Evolutionary conservation across 2,797 vertebrate genomes (phyloP), one percentile per base, ranked within the genome.

Genomic region (Acanthurus tractus): DNA sequence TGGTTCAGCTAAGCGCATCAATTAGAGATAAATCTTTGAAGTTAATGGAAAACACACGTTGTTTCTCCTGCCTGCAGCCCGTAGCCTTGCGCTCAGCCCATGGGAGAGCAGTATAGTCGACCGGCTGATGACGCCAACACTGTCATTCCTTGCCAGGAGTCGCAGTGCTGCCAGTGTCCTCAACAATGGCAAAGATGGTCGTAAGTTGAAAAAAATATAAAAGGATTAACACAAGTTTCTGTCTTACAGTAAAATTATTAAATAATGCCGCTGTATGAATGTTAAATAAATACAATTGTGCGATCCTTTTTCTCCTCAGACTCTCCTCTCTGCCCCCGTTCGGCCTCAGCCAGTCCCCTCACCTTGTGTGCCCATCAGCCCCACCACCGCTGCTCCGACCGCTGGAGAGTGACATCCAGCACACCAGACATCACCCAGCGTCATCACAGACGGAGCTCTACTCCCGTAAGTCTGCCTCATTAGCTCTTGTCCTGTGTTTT

Each of bases 51-150:
- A 17, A 36, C 6, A 38, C 0, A 5, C 1, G 34, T n/a, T 46
- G 13, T 59, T 83, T 67, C 2, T 71, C 53, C 25, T 58, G 22
- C 63, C 57, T 58, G 67, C 91, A 99, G 98, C 96, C 78, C 96
- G 98, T 72, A 97, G 92, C 84, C 82, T 96, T 36, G 97, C 97
- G 76, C 92, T 99, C 86, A 98, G 96, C 75, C 95, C 97, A 0
- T 99, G 97, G 98, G 98, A 99, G 93, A 99, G 97, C 94, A 99
- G 97, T 86, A 97, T 99, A 1, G 98, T 99, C 54, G 98, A 99
- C 89, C 96, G 98, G 29, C 94, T 99, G 88, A 99, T 98, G 97
- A 99, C 98, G 0, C 98, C 98, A 25, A 99, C 98, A 1, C 94
- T 99, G 80, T 97, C 98, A 58, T 99, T 99, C 92, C 95, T 99